A percentile compares a stretch with the other conserved stretches of the same genome.
phyloP scores from a whole-genome alignment of 1,140 invertebrate species.

The Gonatopus flavifemur region DNA sequence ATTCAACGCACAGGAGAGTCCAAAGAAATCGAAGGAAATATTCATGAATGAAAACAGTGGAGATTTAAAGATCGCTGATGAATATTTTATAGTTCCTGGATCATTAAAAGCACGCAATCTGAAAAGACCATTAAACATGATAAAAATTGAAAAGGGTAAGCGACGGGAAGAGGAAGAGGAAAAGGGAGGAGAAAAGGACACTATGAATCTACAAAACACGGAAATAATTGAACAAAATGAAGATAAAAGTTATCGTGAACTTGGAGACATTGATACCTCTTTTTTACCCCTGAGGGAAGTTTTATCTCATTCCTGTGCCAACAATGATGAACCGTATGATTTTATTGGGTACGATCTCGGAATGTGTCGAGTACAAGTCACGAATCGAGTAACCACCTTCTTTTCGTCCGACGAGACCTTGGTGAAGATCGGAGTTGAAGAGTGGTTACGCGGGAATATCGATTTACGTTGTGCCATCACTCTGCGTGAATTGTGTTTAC shows the following conservation, averaged over 20 bases:
- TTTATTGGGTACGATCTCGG: constrained; percentile 53
- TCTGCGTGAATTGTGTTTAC: constrained; percentile 32
- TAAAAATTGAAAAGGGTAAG: constrained; percentile 1
- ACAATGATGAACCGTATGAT: constrained; percentile 13
- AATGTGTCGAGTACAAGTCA: constrained; percentile 55
- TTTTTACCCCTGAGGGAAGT: constrained; percentile 17
- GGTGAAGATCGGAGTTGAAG: constrained; percentile 46
- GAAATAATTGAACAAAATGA: too few species aligned
- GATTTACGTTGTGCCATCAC: constrained; percentile 48
- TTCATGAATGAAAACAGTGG: constrained; percentile 18
- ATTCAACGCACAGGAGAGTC: constrained; percentile 46
- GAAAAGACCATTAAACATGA: too few species aligned
- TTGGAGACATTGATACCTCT: constrained; percentile 18
- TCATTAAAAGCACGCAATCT: constrained; percentile 22
- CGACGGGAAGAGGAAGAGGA: neutral
- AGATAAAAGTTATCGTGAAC: constrained; percentile 6
- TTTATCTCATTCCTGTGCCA: neutral
- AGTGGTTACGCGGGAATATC: constrained; percentile 51
- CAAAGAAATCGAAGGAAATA: constrained; percentile 17
- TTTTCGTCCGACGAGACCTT: constrained; percentile 54
- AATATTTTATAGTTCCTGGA: constrained; percentile 27
- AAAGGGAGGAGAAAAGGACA: neutral
- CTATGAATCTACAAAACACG: too few species aligned
- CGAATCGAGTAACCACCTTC: constrained; percentile 50
- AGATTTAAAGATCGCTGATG: constrained; percentile 21